Evolutionary conservation across 2,888 invertebrate genomes (phyloP).

Genomic region (Augochlorella aurata): DNA sequence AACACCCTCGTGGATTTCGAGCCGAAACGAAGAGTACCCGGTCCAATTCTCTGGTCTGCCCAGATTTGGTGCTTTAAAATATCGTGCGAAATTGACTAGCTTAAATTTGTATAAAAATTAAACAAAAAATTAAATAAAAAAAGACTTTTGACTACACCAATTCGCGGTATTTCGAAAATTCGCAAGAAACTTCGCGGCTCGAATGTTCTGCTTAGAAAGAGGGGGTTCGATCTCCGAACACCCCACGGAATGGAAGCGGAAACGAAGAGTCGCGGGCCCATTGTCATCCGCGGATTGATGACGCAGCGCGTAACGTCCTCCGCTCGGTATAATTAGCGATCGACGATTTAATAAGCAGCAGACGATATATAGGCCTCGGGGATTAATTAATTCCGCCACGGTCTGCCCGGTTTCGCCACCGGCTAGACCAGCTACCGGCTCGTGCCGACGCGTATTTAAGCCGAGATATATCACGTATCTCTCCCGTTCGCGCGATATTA

Average conservation of each 20-base stretch:
- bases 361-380: constrained; percentile 51
- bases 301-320: constrained; percentile 52
- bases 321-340: constrained; percentile 70
- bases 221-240: no score
- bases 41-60: no score
- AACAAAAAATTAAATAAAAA: no score
- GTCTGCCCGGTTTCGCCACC: constrained; percentile 32
- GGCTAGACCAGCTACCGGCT: constrained; percentile 20
- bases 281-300: constrained; percentile 47
- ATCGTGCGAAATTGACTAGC: no score
- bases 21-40: no score
- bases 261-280: constrained; percentile 8
- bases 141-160: no score
- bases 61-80: no score
- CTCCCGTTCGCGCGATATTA: constrained; percentile 33
- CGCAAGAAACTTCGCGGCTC: no score
- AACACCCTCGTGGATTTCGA: no score
- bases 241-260: neutral
- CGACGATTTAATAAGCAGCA: constrained; percentile 66
- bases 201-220: no score
- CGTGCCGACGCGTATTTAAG: constrained; percentile 42
- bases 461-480: constrained; percentile 42
- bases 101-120: no score
- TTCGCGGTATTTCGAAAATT: no score
- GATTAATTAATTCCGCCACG: constrained; percentile 66